Evolutionary conservation across 1,140 invertebrate species (phyloP).

Genomic region (Drosophila orosa): DNA sequence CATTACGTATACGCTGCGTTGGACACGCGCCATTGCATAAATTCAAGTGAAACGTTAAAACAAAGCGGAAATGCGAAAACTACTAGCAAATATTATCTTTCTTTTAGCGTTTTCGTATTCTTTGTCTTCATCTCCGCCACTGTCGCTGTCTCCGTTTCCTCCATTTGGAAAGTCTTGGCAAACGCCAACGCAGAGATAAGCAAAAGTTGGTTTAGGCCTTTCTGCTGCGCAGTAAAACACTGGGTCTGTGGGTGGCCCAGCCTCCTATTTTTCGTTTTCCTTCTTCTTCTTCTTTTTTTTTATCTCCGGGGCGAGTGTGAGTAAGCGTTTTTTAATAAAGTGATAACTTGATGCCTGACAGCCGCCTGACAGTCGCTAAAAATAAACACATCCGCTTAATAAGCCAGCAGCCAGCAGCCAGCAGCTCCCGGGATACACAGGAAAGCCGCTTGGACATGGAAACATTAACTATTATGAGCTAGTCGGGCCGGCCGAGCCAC

Average conservation of each 20-base stretch:
- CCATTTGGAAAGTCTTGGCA: conserved; percentile 28
- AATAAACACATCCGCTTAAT: conserved; percentile 68
- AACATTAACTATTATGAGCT: conserved; percentile 53
- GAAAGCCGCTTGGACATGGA: conserved; percentile 46
- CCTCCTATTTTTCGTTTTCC: conserved; percentile 12
- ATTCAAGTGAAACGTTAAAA: conserved; percentile 82
- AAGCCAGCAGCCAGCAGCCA: conserved; percentile 47
- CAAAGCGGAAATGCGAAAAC: conserved; percentile 78
- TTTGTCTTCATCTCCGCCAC: conserved; percentile 48
- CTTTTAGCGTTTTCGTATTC: conserved; percentile 48
- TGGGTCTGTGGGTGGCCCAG: conserved; percentile 35
- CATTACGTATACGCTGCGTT: conserved; percentile 80
- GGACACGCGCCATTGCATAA: conserved; percentile 81
- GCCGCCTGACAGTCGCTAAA: conserved; percentile 65
- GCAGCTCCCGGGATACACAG: conserved; percentile 47
- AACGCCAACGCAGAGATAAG: conserved; percentile 63
- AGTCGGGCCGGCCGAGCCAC: conserved; percentile 8
- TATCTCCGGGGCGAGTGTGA: conserved; percentile 46
- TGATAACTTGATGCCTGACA: conserved; percentile 75
- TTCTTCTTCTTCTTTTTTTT: neutral
- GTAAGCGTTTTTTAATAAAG: conserved; percentile 79
- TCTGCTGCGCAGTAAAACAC: conserved; percentile 63
- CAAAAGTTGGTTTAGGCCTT: conserved; percentile 65
- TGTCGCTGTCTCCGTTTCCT: conserved; percentile 29
- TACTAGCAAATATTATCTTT: conserved; percentile 76